Base-by-base conservation (phyloP, 2,797 vertebrate species). In the Mus spretus region DNA sequence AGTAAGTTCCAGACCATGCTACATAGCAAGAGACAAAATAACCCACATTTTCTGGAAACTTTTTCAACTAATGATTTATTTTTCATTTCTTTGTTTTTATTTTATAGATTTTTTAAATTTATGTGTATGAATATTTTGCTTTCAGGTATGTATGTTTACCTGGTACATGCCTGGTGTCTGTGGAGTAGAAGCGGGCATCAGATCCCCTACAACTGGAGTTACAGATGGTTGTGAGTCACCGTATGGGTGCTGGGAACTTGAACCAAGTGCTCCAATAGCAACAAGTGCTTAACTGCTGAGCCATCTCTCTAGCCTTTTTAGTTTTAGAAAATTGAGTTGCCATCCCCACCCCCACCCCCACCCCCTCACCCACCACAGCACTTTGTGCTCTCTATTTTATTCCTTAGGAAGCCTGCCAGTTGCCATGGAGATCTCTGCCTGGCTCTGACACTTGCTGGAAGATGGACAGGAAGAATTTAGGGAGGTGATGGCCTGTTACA, bases 1-100 rank as follows among this genome's bases (percentile, higher is more conserved):
- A 83, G 40, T 44, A 83, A 83, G 57, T 19, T 61, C 37, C 57
- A 61, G 37, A 28, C 15, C 26, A 83, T n/a, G n/a, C n/a, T 15
- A 15, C 55, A 40, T 61, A 44, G 80, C 37, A 40, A 74, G 37
- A 74, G 67, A 72, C 37, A 74, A 74, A 74, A 70, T n/a, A 37
- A 40, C n/a, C 34, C 67, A 70, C 15, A 24, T 74, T 40, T 74
- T 40, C 28, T 34, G 22, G 37, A 93, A 91, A 93, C 9, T 75
- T 81, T 88, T 12, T 89, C 65, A 93, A 65, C n/a, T 90, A 40
- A 78, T 81, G 79, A 37, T 82, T 82, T 78, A 55, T 57, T 82
- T 82, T 78, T 50, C 59, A 22, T 82, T 82, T 79, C 47, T 79
- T 78, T 78, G 75, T 31, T 78, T 81, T 14, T 57, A 81, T 61